phyloP scores from a whole-genome alignment of 2,888 invertebrate species.

The Cantharis flavilabris region DNA sequence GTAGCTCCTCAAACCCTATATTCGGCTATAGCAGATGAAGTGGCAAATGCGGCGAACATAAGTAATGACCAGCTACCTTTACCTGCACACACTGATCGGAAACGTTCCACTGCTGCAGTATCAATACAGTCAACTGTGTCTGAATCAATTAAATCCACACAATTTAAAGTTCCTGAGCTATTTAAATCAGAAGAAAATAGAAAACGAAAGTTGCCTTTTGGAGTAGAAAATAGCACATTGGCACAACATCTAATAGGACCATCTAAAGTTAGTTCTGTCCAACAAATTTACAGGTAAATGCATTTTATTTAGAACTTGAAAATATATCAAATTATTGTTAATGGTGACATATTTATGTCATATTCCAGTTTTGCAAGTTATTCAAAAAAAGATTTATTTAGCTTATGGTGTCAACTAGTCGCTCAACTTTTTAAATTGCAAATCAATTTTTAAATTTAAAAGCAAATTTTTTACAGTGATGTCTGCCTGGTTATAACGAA shows the following conservation, averaged over 20 bases:
- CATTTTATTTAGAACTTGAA: neutral
- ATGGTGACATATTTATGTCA: neutral
- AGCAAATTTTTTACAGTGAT: too few relatives aligned
- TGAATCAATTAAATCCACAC: constrained; percentile 40
- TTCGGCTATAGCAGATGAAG: constrained; percentile 81
- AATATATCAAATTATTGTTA: neutral
- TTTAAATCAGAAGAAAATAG: constrained; percentile 46
- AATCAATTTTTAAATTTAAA: neutral
- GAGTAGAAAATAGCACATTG: constrained; percentile 48
- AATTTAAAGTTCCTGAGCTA: constrained; percentile 50
- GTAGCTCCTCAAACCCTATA: constrained; percentile 85
- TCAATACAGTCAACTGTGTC: constrained; percentile 38
- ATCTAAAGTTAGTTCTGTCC: constrained; percentile 51
- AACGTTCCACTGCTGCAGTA: constrained; percentile 41
- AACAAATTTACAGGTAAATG: constrained; percentile 52
- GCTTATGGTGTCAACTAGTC: neutral
- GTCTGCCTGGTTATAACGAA: too few relatives aligned
- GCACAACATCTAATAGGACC: constrained; percentile 52
- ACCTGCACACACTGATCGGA: constrained; percentile 57
- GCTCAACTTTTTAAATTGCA: neutral
- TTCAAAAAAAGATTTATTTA: neutral
- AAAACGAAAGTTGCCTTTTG: constrained; percentile 47
- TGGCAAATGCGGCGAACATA: constrained; percentile 67
- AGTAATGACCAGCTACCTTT: constrained; percentile 65
- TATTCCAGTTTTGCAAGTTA: neutral